These are phyloP conservation scores for Grammomys surdaster DNA, from an alignment of 2,113 vertebrate species.

Conservation along the genomic window DNA sequence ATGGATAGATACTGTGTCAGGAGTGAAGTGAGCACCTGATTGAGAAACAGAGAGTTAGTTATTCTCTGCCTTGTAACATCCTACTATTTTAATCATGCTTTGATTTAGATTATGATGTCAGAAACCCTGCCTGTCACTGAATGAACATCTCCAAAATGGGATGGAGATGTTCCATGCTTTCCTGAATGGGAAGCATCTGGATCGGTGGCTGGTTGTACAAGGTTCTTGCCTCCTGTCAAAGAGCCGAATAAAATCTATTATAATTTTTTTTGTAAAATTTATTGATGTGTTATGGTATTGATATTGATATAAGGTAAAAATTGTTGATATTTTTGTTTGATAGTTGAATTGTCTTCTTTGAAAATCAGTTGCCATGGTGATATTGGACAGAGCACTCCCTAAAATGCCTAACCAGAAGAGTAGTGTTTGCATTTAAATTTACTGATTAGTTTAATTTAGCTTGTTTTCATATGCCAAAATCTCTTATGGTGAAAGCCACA, in stretches of 20 bases:
- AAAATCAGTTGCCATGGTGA: background rate
- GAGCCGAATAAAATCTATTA: background rate
- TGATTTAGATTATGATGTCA: background rate
- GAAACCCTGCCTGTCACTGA: background rate
- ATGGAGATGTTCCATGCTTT: no score
- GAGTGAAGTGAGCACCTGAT: background rate
- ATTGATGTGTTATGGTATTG: no score
- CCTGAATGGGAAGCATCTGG: background rate
- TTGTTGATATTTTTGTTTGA: constrained; percentile 37
- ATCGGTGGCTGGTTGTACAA: background rate
- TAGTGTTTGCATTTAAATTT: constrained; percentile 42
- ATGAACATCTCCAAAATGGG: background rate
- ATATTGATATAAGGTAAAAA: background rate
- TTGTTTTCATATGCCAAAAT: constrained; percentile 32
- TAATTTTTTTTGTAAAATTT: no score
- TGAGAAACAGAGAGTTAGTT: background rate
- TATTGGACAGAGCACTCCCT: background rate
- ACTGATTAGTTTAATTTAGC: constrained; percentile 29
- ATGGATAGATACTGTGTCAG: background rate
- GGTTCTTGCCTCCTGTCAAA: background rate
- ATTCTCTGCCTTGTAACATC: background rate
- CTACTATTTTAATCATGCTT: constrained; percentile 1
- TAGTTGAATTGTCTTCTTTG: background rate
- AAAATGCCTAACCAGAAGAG: background rate
- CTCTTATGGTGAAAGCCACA: constrained; percentile 41